Conservation (phyloP, 2,113 vertebrate genomes). For the Rhinolophus ferrumequinum region DNA sequence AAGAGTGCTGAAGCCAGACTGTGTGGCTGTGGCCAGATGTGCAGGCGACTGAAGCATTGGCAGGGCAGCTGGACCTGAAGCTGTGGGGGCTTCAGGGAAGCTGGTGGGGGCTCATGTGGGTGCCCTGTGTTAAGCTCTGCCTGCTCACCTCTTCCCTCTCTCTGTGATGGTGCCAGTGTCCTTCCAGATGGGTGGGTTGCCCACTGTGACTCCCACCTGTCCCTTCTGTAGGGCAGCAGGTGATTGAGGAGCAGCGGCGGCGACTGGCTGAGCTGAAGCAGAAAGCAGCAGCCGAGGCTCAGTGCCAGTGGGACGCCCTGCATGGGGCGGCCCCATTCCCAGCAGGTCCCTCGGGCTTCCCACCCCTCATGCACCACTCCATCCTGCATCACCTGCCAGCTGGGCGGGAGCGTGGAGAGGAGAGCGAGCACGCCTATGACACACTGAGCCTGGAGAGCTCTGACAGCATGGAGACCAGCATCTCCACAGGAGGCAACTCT, state of each 20-base stretch:
- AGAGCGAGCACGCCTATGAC: constrained; percentile 91
- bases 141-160: not conserved
- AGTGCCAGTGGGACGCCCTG: constrained; percentile 94
- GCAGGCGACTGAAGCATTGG: not conserved
- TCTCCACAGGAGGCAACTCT: constrained; percentile 94
- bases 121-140: not conserved
- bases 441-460: constrained; percentile 98
- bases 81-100: not conserved
- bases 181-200: not conserved
- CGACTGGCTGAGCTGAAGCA: constrained; percentile 96
- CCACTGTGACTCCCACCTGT: not conserved
- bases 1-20: not conserved
- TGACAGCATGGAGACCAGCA: constrained; percentile 97
- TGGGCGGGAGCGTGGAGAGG: constrained; percentile 74
- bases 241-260: constrained; percentile 96
- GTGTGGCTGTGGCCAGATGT: not conserved
- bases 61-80: not conserved
- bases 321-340: constrained; percentile 83
- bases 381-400: constrained; percentile 91
- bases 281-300: constrained; percentile 93
- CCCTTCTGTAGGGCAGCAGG: constrained; percentile 92
- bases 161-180: not conserved
- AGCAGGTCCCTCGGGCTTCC: constrained; percentile 37
- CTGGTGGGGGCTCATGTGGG: not conserved
- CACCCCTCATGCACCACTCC: constrained; percentile 91